Evolutionary conservation across 2,888 invertebrate species (phyloP).

Genomic region (Thecocarcelia acutangulata): DNA sequence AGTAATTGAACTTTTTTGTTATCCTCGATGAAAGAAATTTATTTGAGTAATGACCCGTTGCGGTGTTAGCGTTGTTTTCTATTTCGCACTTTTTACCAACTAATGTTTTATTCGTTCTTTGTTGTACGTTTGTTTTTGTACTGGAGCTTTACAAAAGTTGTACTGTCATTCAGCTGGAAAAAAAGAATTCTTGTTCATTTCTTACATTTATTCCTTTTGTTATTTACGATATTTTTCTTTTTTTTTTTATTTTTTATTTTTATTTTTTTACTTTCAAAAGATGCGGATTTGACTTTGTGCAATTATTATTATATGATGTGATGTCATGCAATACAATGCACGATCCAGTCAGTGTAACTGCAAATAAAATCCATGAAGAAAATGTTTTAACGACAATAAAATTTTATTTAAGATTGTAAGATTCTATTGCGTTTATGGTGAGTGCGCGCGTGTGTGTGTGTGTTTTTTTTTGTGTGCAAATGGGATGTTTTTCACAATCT

Average conservation of each 20-base stretch:
- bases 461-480: too few relatives aligned
- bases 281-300: conserved; percentile 45
- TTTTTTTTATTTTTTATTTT: too few relatives aligned
- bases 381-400: conserved; percentile 56
- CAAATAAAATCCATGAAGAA: conserved; percentile 31
- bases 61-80: conserved; percentile 25
- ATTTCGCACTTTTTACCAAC: conserved; percentile 32
- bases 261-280: neutral
- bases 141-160: conserved; percentile 38
- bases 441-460: neutral
- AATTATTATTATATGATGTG: conserved; percentile 50
- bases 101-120: conserved; percentile 22
- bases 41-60: conserved; percentile 50
- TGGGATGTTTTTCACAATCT: conserved; percentile 13
- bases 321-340: conserved; percentile 46
- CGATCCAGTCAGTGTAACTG: conserved; percentile 25
- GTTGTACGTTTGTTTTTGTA: conserved; percentile 27
- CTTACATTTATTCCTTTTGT: neutral
- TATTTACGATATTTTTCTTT: too few relatives aligned
- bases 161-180: conserved; percentile 55
- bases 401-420: conserved; percentile 54
- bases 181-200: conserved; percentile 27
- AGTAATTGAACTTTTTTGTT: conserved; percentile 32
- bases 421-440: conserved; percentile 35
- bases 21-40: conserved; percentile 40